Base-by-base conservation (phyloP, 2,888 invertebrate genomes). In the Beris morrisii region DNA sequence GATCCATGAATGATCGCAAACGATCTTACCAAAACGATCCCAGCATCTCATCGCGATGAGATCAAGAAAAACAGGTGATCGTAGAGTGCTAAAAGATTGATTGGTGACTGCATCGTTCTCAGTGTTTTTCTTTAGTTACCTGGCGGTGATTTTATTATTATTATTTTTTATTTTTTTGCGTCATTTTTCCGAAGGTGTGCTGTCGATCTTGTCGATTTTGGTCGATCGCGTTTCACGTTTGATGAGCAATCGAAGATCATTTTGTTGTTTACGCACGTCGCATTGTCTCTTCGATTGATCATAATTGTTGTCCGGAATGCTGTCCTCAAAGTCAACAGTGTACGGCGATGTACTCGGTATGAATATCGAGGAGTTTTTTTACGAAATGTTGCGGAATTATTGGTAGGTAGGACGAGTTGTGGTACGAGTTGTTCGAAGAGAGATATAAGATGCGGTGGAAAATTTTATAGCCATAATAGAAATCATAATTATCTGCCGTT, bases 291-390 rank as follows among this genome's bases (percentile, higher is more conserved):
- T 32, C 64, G 66, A 66, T 64, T 66, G 66, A 68, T 68, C 68
- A 68, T 68, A 68, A 68, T 68, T 68, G 68, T 64, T 68, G 66
- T 64, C 50, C 64, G 68, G 68, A 68, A 68, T 68, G 68, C 55
- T 68, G 68, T 64, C 64, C 52, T 57, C 30, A 64, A 54, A 64
- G 30, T 54, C 28, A 52, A 15, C 30, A 38, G 52, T 52, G 32
- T 44, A 48, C 43, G 53, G 54, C 52, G 30, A 50, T 59, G 64
- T 59, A 69, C 66, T 66, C 61, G 66, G 64, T 66, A 64, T 69
- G 69, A 69, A 69, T 69, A 66, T 69, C 64, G 69, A 69, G 66
- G 31, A 69, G 69, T 66, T 69, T 69, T 63, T 64, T 64, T 53
- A 28, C 52, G 31, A 13, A 22, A 22, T 53, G 9, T 30, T 28